Conservation (phyloP, 1,140 invertebrate species). For the Platyscapa corneri region DNA sequence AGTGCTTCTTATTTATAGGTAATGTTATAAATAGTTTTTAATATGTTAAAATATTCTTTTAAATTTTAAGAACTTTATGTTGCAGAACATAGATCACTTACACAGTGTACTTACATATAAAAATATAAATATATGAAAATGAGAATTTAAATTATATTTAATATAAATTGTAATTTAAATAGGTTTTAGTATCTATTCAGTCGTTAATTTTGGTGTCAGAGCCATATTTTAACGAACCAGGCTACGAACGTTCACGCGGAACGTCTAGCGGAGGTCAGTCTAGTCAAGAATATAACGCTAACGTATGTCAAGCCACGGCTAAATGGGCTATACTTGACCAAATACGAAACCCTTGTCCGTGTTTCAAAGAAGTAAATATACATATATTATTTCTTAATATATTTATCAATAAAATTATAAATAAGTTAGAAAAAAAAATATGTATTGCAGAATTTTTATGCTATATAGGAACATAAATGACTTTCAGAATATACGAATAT, state of each 20-base stretch:
- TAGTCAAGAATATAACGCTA: conserved; percentile 95
- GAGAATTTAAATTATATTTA: neutral
- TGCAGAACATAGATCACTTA: too few relatives aligned
- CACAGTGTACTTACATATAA: too few relatives aligned
- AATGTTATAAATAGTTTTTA: too few relatives aligned
- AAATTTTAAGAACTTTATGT: too few relatives aligned
- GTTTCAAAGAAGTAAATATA: conserved; percentile 88
- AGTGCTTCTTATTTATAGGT: too few relatives aligned
- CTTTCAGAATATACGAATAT: too few relatives aligned
- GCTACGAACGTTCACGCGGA: conserved; percentile 93
- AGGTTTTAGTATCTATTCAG: conserved; percentile 97
- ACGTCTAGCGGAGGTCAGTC: conserved; percentile 91
- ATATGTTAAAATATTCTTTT: too few relatives aligned
- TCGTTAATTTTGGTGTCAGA: conserved; percentile 95
- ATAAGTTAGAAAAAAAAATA: too few relatives aligned
- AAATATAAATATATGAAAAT: neutral
- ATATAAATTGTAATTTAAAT: conserved; percentile 25
- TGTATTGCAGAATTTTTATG: too few relatives aligned
- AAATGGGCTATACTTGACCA: conserved; percentile 98
- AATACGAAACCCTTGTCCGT: conserved; percentile 91
- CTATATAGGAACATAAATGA: too few relatives aligned
- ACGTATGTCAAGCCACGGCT: conserved; percentile 95
- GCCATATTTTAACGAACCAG: conserved; percentile 99
- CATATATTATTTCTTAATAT: neutral
- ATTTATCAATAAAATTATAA: too few relatives aligned